Evolutionary conservation across 1,140 invertebrate genomes (phyloP), one percentile per base, ranked within the genome.

Genomic region (Diabrotica undecimpunctata): DNA sequence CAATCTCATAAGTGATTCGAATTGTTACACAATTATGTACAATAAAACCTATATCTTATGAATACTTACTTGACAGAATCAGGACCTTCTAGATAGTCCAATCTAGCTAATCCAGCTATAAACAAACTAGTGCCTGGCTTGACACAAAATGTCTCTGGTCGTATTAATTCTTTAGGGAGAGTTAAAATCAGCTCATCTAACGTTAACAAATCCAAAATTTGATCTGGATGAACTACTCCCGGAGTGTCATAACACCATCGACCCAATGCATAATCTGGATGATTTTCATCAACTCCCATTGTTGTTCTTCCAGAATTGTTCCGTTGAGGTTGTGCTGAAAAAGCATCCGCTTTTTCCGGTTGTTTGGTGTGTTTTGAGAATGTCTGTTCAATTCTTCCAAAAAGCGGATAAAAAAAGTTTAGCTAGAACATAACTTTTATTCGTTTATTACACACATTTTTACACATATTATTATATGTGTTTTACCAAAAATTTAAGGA

Each of bases 211-310:
- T 91, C 85, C n/a, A 93, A 76, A 46, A 90, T 80, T 84, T 96
- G 95, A 75, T 95, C 90, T 0, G 86, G 83, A 70, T 93, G 91
- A 25, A 97, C 85, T 5, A 93, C 89, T n/a, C 96, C 96, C 0
- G 96, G 96, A 0, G 96, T 97, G 76, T 98, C 96, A 77, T 89
- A 96, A 66, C 92, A 92, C 95, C 95, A 98, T 74, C 86, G 88
- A 62, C 89, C 86, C 5, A 82, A 65, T n/a, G 72, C 78, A 76
- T 88, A 95, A 1, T 84, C 76, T 13, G 79, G 69, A 62, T 84
- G 74, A 11, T 83, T 84, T 54, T 90, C 88, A 74, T 93, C 81
- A 1, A 93, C 74, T 0, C 85, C 85, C 9, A 82, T 73, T 59
- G 81, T 80, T 8, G 75, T 76, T 39, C 67, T 80, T 36, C 75